phyloP scores from a whole-genome alignment of 2,797 vertebrate species.

The Vipera latastei region DNA sequence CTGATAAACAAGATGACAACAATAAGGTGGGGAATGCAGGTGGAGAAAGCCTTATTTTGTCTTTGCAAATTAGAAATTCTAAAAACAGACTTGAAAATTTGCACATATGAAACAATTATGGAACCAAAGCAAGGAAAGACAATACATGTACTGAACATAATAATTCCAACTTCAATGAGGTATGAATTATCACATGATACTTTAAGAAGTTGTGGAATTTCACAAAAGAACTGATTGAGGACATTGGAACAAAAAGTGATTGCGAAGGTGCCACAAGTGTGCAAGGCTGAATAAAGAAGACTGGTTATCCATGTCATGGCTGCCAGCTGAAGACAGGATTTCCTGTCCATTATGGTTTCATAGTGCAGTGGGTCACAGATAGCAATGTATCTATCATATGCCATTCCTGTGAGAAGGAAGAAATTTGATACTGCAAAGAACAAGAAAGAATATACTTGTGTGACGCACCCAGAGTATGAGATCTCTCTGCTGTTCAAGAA shows the following conservation, averaged over 20 bases:
- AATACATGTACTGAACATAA: not conserved
- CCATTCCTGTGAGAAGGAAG: slow-evolving; percentile 16
- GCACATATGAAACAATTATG: slow-evolving; percentile 10
- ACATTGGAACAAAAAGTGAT: slow-evolving; percentile 14
- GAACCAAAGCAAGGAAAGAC: slow-evolving; percentile 7
- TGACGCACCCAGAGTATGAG: slow-evolving; percentile 2
- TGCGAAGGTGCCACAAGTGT: slow-evolving; percentile 3
- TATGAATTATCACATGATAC: not conserved
- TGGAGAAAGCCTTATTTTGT: slow-evolving; percentile 17
- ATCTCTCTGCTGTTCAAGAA: slow-evolving; percentile 1
- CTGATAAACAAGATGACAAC: slow-evolving; percentile 6
- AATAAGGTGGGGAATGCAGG: slow-evolving; percentile 8
- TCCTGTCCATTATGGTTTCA: slow-evolving; percentile 3
- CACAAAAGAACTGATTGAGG: slow-evolving; percentile 22
- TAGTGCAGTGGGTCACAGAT: slow-evolving; percentile 23
- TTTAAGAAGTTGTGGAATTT: slow-evolving; percentile 29
- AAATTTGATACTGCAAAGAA: slow-evolving; percentile 1
- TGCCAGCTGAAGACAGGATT: not conserved
- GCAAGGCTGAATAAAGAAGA: not conserved
- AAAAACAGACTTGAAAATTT: slow-evolving; percentile 17
- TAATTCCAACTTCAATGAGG: slow-evolving; percentile 14
- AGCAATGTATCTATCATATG: slow-evolving; percentile 16
- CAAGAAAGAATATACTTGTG: slow-evolving; percentile 3
- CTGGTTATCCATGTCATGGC: not conserved
- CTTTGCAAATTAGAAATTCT: slow-evolving; percentile 1